Base-by-base conservation (phyloP, 1,140 invertebrate genomes). In the Drosophila seguyi region DNA sequence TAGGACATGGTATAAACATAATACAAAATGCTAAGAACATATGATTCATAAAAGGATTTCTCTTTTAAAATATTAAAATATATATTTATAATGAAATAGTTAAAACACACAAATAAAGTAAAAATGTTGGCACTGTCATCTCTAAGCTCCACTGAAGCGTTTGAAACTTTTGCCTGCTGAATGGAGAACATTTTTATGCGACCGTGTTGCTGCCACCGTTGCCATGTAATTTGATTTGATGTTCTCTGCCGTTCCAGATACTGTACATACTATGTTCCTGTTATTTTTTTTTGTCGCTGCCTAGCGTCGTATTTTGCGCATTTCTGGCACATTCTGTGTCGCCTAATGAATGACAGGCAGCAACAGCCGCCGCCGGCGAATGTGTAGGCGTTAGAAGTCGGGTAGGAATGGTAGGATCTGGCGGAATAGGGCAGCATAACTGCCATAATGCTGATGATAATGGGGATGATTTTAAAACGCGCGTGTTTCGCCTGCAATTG, bases 381-480 rank as follows among this genome's bases (percentile, higher is more conserved):
- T 58, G 57, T 62, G 52, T 63, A 48, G 76, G 71, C 44, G 34
- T 38, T 38, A 62, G 69, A 58, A 20, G 29, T 25, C n/a, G 57
- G 38, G 31, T n/a, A 34, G 29, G 39, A 36, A 18, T 52, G 52
- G 59, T 34, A 75, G n/a, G 44, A 75, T 50, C 52, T 60, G 36
- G 38, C n/a, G 36, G 47, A 53, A 52, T 48, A 39, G 55, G 74
- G 71, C 79, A 74, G 77, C 80, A 90, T 90, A 88, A 88, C 84
- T 72, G 73, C 72, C 85, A 88, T 88, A 88, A 88, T 88, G 84
- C 77, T 90, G 84, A 88, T 88, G 84, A 84, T 90, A 88, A 88
- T 88, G 84, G 77, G 82, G 84, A 90, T 90, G 81, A 90, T 88
- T 81, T 90, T 87, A 88, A 88, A 84, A 73, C 58, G 84, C 84